These are phyloP conservation scores for Jacana jacana DNA, from an alignment of 2,113 vertebrate genomes.

Conservation along the genomic window DNA sequence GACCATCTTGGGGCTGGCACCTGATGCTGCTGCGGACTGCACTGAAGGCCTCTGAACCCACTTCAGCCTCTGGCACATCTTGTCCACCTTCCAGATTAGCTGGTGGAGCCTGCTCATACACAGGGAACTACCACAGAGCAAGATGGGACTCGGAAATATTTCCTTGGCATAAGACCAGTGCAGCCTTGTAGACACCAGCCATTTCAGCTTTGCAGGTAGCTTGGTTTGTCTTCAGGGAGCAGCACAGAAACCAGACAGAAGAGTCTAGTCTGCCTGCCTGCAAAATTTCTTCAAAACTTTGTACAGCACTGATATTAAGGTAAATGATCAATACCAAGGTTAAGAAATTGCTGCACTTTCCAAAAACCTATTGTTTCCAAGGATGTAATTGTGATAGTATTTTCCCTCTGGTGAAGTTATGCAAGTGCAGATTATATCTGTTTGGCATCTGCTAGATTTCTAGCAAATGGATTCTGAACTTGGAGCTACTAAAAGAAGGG, in stretches of 20 bases:
- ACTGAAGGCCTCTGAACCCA: not conserved
- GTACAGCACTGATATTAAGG: not conserved
- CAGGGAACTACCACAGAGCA: rapidly evolving
- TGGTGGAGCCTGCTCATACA: rapidly evolving
- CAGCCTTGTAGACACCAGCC: not conserved
- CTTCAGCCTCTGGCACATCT: not conserved
- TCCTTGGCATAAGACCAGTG: rapidly evolving
- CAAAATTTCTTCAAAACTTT: not conserved
- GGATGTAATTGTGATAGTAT: not conserved
- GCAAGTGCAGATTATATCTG: not conserved
- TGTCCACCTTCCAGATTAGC: rapidly evolving
- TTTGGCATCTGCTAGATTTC: not conserved
- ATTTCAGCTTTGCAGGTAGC: not conserved
- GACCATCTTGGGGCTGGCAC: not conserved
- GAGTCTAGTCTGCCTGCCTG: not conserved
- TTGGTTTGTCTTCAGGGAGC: not conserved
- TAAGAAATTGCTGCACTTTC: not conserved
- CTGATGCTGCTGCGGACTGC: not conserved
- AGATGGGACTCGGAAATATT: rapidly evolving
- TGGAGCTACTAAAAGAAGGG: not conserved
- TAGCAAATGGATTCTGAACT: not conserved
- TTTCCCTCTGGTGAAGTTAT: not conserved
- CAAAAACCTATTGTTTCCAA: not conserved
- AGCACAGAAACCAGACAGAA: not conserved
- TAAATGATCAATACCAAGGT: not conserved